Base-by-base conservation (phyloP, 2,888 invertebrate species). In the Scrobipalpa costella region DNA sequence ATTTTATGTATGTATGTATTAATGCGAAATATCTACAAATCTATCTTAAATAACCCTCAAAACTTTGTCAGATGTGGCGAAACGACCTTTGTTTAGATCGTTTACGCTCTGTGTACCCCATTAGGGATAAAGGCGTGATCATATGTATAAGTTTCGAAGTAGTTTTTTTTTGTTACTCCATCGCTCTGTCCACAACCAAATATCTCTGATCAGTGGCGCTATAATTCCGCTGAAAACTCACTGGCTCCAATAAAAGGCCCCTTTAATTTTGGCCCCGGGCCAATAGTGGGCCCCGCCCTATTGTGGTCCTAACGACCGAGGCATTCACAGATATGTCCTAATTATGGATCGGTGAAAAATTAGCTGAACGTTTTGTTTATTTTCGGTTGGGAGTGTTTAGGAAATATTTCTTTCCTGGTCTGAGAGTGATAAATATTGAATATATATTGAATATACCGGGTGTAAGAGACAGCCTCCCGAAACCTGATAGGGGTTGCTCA, bases 171-270 rank as follows among this genome's bases (percentile, higher is more conserved):
- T n/a, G n/a, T n/a, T 64, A 62, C 70, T 73, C 74, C 66, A 70
- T 49, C 34, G 52, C 67, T 67, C 66, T 68, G 65, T 64, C 64
- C 67, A 57, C 64, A 57, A 55, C 55, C 68, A 68, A 70, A 71
- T 71, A 73, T 71, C 69, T 71, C 64, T 68, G 66, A 69, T 76
- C 76, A 76, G 74, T 64, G 66, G 64, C 68, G 73, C 76, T 76
- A 85, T 84, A 84, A 84, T 81, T 83, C 73, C 78, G 71, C 70
- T 82, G 80, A 80, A 84, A 82, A 83, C 79, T 79, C 80, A 78
- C 72, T 74, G 72, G 71, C 67, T 66, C 79, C 83, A 82, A 85
- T 85, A 84, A 85, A 85, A 81, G 75, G 75, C 75, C 73, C 71
- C 70, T 70, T 77, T 80, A 79, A 80, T 76, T 73, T 76, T 80